phyloP scores from a whole-genome alignment of 1,140 invertebrate species.

The Pygmarrhopalites habei region DNA sequence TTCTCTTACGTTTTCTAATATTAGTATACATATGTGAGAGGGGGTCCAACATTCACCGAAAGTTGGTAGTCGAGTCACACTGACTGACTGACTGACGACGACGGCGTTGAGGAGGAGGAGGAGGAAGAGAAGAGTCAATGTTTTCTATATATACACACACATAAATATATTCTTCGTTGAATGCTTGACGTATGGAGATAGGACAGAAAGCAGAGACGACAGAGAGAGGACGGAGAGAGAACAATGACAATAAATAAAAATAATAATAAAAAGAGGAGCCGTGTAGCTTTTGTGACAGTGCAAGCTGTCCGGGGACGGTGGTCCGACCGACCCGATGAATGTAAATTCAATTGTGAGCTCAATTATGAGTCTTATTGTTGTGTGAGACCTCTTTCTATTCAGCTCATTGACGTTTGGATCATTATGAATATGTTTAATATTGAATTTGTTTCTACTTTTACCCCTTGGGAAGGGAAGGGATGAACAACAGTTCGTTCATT shows the following conservation, averaged over 20 bases:
- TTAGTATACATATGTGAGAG: too few relatives aligned
- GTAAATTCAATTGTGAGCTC: slow-evolving; percentile 14
- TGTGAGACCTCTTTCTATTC: slow-evolving; percentile 17
- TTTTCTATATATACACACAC: too few relatives aligned
- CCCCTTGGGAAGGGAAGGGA: slow-evolving; percentile 1
- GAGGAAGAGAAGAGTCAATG: too few relatives aligned
- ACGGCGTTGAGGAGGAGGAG: too few relatives aligned
- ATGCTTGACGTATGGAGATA: too few relatives aligned
- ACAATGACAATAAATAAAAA: slow-evolving; percentile 18
- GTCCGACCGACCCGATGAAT: not conserved
- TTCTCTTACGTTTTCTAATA: too few relatives aligned
- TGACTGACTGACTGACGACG: too few relatives aligned
- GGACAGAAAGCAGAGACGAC: slow-evolving; percentile 3
- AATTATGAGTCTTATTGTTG: slow-evolving; percentile 17
- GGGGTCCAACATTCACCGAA: too few relatives aligned
- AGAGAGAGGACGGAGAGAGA: slow-evolving; percentile 9
- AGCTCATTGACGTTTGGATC: slow-evolving; percentile 14
- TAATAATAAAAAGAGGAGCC: slow-evolving; percentile 14
- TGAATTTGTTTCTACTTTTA: slow-evolving; percentile 15
- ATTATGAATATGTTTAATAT: slow-evolving; percentile 19
- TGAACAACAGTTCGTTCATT: not conserved
- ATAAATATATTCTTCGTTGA: too few relatives aligned
- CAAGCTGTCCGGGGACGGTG: slow-evolving; percentile 5
- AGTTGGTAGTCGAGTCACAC: too few relatives aligned
- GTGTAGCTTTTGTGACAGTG: slow-evolving; percentile 8